A percentile compares a stretch with the other conserved stretches of the same genome.
These are phyloP conservation scores for Hyla sarda DNA, from an alignment of 2,113 vertebrate species.

Conservation along the genomic window DNA sequence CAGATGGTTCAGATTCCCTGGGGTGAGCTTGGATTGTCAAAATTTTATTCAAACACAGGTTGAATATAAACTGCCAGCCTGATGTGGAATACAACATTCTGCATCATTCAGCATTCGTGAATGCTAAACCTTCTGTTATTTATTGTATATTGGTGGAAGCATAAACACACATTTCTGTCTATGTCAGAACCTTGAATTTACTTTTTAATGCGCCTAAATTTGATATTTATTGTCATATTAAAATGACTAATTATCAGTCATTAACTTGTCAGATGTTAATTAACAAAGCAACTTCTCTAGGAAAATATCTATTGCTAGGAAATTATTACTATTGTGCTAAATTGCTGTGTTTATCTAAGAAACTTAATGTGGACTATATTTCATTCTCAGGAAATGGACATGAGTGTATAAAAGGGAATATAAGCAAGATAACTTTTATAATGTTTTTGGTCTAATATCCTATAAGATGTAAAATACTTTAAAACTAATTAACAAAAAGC, in stretches of 20 bases:
- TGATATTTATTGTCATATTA: slow-evolving; percentile 48
- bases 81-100: not conserved
- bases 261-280: slow-evolving; percentile 46
- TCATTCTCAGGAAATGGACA: slow-evolving; percentile 26
- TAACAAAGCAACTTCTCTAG: slow-evolving; percentile 45
- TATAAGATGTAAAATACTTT: slow-evolving; percentile 32
- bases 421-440: slow-evolving; percentile 13
- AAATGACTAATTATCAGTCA: slow-evolving; percentile 40
- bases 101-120: not conserved
- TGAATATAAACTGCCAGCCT: too few relatives aligned
- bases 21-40: too few relatives aligned
- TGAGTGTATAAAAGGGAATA: slow-evolving; percentile 6
- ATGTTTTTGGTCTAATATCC: not conserved
- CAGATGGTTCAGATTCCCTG: too few relatives aligned
- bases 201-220: not conserved
- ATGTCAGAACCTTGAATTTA: not conserved
- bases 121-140: not conserved
- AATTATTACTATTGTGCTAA: slow-evolving; percentile 19
- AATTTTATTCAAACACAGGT: too few relatives aligned
- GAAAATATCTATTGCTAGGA: slow-evolving; percentile 20
- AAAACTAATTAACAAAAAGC: slow-evolving; percentile 32
- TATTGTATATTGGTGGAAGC: not conserved
- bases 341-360: not conserved
- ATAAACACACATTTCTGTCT: not conserved
- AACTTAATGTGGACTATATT: slow-evolving; percentile 16